Evolutionary conservation across 2,797 vertebrate genomes (phyloP).

Genomic region (Hippocampus kuda): DNA sequence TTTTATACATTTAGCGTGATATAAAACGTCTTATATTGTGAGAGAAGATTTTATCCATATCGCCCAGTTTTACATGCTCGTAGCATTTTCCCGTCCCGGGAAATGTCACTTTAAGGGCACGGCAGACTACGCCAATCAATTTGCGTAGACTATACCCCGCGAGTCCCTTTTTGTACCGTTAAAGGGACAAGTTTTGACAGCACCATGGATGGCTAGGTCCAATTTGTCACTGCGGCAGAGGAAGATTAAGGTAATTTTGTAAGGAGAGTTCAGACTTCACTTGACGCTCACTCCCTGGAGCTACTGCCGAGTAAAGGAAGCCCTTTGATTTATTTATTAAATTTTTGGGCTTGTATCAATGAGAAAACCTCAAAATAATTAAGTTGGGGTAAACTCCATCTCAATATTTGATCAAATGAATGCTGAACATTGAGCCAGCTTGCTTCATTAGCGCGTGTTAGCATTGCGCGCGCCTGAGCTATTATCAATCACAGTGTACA

Average conservation of each 20-base stretch:
- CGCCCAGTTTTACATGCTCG: not conserved
- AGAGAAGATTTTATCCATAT: too few species aligned
- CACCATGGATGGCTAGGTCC: not conserved
- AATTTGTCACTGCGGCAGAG: not conserved
- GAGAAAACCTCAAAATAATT: not conserved
- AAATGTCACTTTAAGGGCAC: not conserved
- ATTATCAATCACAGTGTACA: constrained; percentile 38
- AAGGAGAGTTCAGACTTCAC: not conserved
- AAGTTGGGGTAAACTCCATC: not conserved
- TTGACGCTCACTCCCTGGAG: not conserved
- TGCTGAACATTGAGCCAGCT: constrained; percentile 8
- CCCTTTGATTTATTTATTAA: not conserved
- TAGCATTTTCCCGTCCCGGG: not conserved
- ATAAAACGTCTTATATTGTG: too few species aligned
- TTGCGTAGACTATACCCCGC: not conserved
- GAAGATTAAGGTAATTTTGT: not conserved
- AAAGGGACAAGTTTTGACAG: not conserved
- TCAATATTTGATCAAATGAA: not conserved
- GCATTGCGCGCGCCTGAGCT: not conserved
- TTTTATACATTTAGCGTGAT: too few species aligned
- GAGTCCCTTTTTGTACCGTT: not conserved
- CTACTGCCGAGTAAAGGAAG: not conserved
- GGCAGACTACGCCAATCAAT: not conserved
- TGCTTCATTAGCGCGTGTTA: constrained; percentile 11
- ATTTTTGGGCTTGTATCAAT: not conserved